Evolutionary conservation across 2,797 vertebrate species (phyloP).

Genomic region (Rhodeus uyekii): DNA sequence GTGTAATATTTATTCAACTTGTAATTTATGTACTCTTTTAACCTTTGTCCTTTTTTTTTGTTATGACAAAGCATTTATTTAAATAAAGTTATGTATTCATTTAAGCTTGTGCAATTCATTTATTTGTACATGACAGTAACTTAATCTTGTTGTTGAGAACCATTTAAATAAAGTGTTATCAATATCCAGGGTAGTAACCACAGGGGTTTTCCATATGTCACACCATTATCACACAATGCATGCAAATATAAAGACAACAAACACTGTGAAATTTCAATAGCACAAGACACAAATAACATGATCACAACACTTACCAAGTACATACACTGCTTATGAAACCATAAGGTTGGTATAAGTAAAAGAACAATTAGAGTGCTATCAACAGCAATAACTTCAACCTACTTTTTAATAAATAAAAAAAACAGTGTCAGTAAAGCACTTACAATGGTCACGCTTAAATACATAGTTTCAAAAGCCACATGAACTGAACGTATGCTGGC

Average conservation of each 20-base stretch:
- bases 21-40: constrained; percentile 99
- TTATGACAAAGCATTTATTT: constrained; percentile 99
- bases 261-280: not conserved
- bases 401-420: not conserved
- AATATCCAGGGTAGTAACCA: not conserved
- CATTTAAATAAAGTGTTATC: constrained; percentile 3
- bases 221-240: not conserved
- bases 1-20: constrained; percentile 99
- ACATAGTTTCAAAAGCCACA: not conserved
- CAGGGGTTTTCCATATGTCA: not conserved
- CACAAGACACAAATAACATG: not conserved
- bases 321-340: not conserved
- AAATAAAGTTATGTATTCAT: constrained; percentile 99
- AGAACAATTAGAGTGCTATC: not conserved
- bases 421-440: not conserved
- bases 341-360: not conserved
- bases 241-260: not conserved
- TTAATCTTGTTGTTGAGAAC: constrained; percentile 10
- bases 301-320: constrained; percentile 1
- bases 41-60: constrained; percentile 96
- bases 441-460: not conserved
- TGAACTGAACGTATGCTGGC: not conserved
- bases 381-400: not conserved
- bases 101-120: constrained; percentile 67
- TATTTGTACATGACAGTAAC: constrained; percentile 27